phyloP scores from a whole-genome alignment of 2,888 invertebrate genomes.

The Halictus ligatus region DNA sequence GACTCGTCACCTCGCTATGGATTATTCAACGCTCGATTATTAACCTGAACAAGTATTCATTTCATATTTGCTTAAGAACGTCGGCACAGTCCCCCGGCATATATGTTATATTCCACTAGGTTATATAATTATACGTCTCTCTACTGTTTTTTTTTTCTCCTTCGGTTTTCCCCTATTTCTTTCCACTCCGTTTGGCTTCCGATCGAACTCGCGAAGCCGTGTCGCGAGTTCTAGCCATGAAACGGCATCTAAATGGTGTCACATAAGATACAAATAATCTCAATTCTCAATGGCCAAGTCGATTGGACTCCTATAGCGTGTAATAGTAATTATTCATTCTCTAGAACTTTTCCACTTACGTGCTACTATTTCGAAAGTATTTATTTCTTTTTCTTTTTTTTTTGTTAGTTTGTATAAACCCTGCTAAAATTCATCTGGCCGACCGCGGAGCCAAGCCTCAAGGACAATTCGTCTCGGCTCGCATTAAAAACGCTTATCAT shows the following conservation, averaged over 20 bases:
- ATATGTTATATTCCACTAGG: conserved; percentile 62
- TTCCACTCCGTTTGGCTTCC: conserved; percentile 7
- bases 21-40: conserved; percentile 63
- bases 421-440: conserved; percentile 70
- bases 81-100: conserved; percentile 31
- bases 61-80: conserved; percentile 46
- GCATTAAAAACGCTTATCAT: not conserved
- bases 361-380: conserved; percentile 60
- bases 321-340: conserved; percentile 40
- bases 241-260: conserved; percentile 32
- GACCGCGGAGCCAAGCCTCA: conserved; percentile 11
- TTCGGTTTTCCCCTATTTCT: conserved; percentile 18
- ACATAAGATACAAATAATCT: conserved; percentile 69
- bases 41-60: conserved; percentile 42
- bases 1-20: conserved; percentile 16
- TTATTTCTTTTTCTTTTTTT: not conserved
- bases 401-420: conserved; percentile 71
- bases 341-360: conserved; percentile 53
- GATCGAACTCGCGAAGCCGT: conserved; percentile 24
- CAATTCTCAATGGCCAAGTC: conserved; percentile 79
- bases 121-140: conserved; percentile 63
- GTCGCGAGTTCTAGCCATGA: not conserved
- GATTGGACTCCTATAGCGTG: conserved; percentile 70
- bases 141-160: conserved; percentile 45
- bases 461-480: not conserved